phyloP scores from a whole-genome alignment of 2,113 vertebrate species.

The Columbina picui region DNA sequence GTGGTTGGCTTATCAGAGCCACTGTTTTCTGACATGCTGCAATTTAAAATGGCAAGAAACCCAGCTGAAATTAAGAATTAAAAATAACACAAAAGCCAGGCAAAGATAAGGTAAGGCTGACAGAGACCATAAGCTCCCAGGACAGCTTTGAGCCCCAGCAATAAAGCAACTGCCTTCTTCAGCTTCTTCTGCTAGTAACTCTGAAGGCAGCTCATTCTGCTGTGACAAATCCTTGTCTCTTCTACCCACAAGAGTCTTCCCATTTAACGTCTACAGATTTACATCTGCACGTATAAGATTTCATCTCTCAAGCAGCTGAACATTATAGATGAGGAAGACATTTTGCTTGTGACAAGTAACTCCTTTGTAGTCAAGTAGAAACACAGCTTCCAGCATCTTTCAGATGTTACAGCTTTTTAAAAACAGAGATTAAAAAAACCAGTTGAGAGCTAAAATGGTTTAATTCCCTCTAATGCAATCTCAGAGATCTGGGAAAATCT shows the following conservation, averaged over 20 bases:
- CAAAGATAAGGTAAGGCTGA: neutral
- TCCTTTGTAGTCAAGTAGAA: neutral
- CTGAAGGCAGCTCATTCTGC: neutral
- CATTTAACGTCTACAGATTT: slow-evolving; percentile 35
- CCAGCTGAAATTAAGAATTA: neutral
- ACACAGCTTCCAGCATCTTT: neutral
- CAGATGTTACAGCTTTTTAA: neutral
- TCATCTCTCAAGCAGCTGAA: slow-evolving; percentile 48
- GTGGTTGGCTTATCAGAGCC: neutral
- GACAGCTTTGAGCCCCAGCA: neutral
- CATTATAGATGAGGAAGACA: neutral
- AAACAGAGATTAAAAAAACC: slow-evolving; percentile 11
- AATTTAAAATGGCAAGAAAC: neutral
- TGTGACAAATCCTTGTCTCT: neutral
- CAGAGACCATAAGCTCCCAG: neutral
- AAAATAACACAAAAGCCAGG: neutral
- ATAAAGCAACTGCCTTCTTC: neutral
- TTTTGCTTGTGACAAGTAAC: slow-evolving; percentile 17
- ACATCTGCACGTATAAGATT: neutral
- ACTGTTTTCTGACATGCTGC: neutral
- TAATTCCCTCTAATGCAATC: neutral
- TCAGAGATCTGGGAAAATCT: neutral
- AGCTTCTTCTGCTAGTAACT: neutral
- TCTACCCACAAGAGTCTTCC: neutral
- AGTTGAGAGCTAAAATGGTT: neutral